Evolutionary conservation across 2,888 invertebrate species (phyloP).

Genomic region (Philopedon plagiatum): DNA sequence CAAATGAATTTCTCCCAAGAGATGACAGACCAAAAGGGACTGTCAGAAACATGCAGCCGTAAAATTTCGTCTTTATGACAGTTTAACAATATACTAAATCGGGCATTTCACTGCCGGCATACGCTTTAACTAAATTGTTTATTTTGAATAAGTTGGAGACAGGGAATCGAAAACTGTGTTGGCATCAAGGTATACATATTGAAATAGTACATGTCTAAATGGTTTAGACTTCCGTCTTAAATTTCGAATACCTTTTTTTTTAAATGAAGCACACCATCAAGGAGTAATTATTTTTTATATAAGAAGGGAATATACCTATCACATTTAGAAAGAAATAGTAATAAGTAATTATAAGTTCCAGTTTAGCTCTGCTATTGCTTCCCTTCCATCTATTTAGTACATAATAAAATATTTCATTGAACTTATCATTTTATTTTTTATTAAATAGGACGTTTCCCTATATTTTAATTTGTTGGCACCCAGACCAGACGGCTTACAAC

Average conservation of each 20-base stretch:
- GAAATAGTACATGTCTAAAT: not conserved
- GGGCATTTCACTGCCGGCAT: conserved; percentile 14
- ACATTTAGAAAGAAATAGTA: too few relatives aligned
- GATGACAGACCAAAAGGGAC: conserved; percentile 33
- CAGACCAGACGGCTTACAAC: conserved; percentile 12
- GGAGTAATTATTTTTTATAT: too few relatives aligned
- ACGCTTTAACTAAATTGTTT: conserved; percentile 15
- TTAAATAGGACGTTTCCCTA: not conserved
- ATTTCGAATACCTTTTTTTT: not conserved
- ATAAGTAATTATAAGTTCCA: too few relatives aligned
- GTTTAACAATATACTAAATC: conserved; percentile 32
- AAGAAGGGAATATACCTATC: too few relatives aligned
- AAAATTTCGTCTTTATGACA: conserved; percentile 36
- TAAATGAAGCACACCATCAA: too few relatives aligned
- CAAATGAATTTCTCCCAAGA: conserved; percentile 44
- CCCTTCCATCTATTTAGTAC: too few relatives aligned
- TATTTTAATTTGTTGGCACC: conserved; percentile 10
- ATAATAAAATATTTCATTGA: conserved; percentile 8
- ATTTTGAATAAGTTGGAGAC: conserved; percentile 18
- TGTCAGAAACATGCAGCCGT: conserved; percentile 37
- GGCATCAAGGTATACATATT: not conserved
- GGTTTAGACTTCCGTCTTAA: not conserved
- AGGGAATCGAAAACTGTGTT: conserved; percentile 5
- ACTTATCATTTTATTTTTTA: not conserved
- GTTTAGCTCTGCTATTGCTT: too few relatives aligned